Conservation (phyloP, 2,797 vertebrate genomes). For the Sternotherus odoratus region DNA sequence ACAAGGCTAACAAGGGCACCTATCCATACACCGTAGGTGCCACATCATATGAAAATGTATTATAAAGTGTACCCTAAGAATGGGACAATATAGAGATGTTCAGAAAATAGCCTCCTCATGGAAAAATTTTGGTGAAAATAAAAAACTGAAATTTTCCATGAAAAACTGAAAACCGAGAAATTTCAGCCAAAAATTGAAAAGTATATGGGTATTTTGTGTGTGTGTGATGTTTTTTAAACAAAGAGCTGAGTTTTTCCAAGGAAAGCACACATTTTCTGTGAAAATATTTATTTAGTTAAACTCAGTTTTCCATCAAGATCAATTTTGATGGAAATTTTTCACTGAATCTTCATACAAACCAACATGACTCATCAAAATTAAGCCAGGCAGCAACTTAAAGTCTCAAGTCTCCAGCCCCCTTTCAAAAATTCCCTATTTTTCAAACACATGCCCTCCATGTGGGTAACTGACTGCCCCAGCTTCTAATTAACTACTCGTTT, state of each 20-base stretch:
- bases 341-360: neutral
- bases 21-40: neutral
- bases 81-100: neutral
- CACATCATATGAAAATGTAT: neutral
- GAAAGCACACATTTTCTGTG: neutral
- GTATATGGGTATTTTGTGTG: neutral
- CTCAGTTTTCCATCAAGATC: neutral
- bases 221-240: too few species aligned
- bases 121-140: neutral
- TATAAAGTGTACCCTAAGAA: neutral
- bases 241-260: neutral
- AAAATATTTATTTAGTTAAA: neutral
- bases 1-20: conserved; percentile 3
- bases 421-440: neutral
- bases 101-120: neutral
- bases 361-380: neutral
- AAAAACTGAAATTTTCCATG: neutral
- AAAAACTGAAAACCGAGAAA: neutral
- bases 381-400: neutral
- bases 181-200: neutral
- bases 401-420: neutral
- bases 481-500: neutral
- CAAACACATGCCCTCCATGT: neutral
- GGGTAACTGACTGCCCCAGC: neutral
- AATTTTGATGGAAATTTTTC: neutral